Base-by-base conservation (phyloP, 2,888 invertebrate genomes). In the Reticulitermes lucifugus region DNA sequence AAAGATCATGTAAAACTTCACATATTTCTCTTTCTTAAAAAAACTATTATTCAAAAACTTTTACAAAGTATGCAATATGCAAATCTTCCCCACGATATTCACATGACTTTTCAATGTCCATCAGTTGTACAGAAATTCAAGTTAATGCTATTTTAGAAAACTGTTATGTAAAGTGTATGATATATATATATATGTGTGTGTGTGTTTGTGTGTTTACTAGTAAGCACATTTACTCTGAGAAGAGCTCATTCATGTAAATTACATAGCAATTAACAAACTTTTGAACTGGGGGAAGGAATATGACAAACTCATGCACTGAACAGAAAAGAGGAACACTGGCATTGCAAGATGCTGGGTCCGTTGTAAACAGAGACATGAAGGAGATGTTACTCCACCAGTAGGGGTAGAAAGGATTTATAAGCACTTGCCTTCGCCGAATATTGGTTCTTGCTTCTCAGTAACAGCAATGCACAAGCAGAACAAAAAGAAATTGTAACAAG, bases 401-500 rank as follows among this genome's bases (percentile, higher is more conserved):
- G 70, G 25, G n/a, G 25, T 25, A 25, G 29, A 70, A 73, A 21
- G 77, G 46, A 14, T 21, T 46, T 22, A 77, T 46, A 77, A 77
- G 84, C 84, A 84, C 84, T 84, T 84, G 84, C 84, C 84, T 84
- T 84, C 84, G 79, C 79, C 79, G 84, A 84, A 70, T 46, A 84
- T 84, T 84, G 77, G 79, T 84, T 84, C 84, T 84, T 84, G 79
- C 77, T 71, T 83, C 82, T 83, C 59, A 41, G 41, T 22, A 65
- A 43, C 46, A 77, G 84, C 84, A 70, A 65, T 43, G 29, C 25
- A 60, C 60, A 60, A 60, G 60, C 80, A 80, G 22, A 80, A 80
- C n/a, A 22, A 18, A 73, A 73, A 73, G 35, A 73, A 73, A 73
- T 41, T 41, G 35, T 73, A 41, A 41, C 73, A 73, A 73, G 73